These are phyloP conservation scores for Lamprotornis superbus DNA, from an alignment of 2,113 vertebrate species.

Conservation along the genomic window DNA sequence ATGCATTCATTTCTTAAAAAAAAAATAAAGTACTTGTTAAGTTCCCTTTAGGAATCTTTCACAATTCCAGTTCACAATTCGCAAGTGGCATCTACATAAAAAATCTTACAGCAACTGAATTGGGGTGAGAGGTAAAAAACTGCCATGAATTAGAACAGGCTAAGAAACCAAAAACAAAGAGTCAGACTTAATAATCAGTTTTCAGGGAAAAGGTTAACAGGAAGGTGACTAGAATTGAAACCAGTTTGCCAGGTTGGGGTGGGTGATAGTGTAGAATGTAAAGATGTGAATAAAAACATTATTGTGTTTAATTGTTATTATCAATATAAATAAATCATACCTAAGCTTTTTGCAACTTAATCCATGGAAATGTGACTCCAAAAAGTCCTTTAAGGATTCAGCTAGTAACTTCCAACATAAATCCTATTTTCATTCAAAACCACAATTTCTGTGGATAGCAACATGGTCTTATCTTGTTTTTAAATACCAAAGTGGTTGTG, in stretches of 20 bases:
- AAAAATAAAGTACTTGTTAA: not conserved
- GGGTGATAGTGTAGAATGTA: not conserved
- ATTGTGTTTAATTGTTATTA: not conserved
- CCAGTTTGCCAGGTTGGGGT: not conserved
- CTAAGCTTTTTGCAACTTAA: not conserved
- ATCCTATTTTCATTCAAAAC: not conserved
- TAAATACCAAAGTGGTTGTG: not conserved
- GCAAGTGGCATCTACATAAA: not conserved
- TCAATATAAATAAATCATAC: not conserved
- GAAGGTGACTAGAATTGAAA: not conserved
- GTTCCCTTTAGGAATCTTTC: not conserved
- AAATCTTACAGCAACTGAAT: not conserved
- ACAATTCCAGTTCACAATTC: not conserved
- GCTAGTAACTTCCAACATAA: not conserved
- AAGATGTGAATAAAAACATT: not conserved
- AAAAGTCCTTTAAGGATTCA: not conserved
- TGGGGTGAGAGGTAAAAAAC: slow-evolving; percentile 16
- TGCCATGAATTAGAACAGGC: not conserved
- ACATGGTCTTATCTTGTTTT: not conserved
- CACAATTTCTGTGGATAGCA: not conserved
- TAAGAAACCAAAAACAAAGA: slow-evolving; percentile 21
- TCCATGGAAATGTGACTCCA: not conserved
- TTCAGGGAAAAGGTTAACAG: slow-evolving; percentile 20
- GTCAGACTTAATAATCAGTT: slow-evolving; percentile 4
- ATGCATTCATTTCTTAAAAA: not conserved